Evolutionary conservation across 2,113 vertebrate species (phyloP).

Genomic region (Tiliqua scincoides): DNA sequence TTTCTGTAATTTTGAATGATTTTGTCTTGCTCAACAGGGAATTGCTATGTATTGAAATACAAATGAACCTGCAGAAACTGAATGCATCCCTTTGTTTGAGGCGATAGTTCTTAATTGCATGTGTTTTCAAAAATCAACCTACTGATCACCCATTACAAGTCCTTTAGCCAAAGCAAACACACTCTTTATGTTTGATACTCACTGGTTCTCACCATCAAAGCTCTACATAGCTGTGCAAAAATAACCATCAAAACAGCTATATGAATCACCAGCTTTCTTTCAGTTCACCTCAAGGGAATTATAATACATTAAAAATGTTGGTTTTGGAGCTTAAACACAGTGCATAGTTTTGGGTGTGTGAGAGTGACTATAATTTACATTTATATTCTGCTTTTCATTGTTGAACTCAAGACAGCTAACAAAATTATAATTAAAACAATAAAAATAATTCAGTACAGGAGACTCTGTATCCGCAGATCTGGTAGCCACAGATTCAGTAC

Average conservation of each 20-base stretch:
- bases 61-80: conserved; percentile 75
- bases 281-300: not conserved
- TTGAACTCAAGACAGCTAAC: too few species aligned
- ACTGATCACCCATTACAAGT: conserved; percentile 55
- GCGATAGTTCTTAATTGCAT: conserved; percentile 59
- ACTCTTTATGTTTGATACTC: not conserved
- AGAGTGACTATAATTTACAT: too few species aligned
- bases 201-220: conserved; percentile 7
- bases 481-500: too few species aligned
- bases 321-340: conserved; percentile 50
- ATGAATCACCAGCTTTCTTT: conserved; percentile 20
- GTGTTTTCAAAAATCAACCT: conserved; percentile 50
- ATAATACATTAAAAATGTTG: conserved; percentile 30
- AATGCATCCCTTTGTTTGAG: conserved; percentile 67
- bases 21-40: conserved; percentile 68
- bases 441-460: too few species aligned
- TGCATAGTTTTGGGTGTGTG: too few species aligned
- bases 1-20: conserved; percentile 69
- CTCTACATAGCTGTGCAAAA: too few species aligned
- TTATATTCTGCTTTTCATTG: too few species aligned
- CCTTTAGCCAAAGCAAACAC: conserved; percentile 11
- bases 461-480: too few species aligned
- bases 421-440: too few species aligned
- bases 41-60: conserved; percentile 63
- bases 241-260: conserved; percentile 16